These are phyloP conservation scores for Sebastes goodei DNA, from an alignment of 2,797 vertebrate genomes.

Conservation along the genomic window DNA sequence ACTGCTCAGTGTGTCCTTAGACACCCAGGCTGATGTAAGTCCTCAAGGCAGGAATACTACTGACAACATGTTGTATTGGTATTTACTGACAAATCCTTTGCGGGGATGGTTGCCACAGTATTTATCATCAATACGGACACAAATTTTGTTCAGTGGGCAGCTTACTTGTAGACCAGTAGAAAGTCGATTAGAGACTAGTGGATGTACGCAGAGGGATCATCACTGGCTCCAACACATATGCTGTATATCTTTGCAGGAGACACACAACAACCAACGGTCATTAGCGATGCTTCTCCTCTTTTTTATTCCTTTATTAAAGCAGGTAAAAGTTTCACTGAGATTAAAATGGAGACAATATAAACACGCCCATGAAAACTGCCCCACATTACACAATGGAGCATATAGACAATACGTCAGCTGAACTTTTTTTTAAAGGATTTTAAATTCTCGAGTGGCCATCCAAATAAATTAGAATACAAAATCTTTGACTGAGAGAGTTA, in stretches of 20 bases:
- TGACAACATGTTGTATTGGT: slow-evolving; percentile 27
- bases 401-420: neutral
- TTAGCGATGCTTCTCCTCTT: neutral
- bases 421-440: neutral
- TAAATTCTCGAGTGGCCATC: neutral
- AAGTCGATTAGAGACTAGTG: neutral
- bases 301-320: neutral
- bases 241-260: neutral
- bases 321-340: neutral
- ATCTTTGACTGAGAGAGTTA: neutral
- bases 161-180: neutral
- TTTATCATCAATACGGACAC: slow-evolving; percentile 45
- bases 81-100: slow-evolving; percentile 37
- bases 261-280: neutral
- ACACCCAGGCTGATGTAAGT: slow-evolving; percentile 12
- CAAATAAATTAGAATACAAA: neutral
- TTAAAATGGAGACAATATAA: neutral
- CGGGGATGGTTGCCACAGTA: slow-evolving; percentile 4
- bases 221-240: neutral
- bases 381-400: neutral
- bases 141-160: neutral
- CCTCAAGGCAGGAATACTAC: slow-evolving; percentile 13
- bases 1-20: slow-evolving; percentile 5
- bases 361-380: neutral
- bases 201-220: slow-evolving; percentile 12